Evolutionary conservation across 1,140 invertebrate genomes (phyloP), one percentile per base, ranked within the genome.

Genomic region (Drosophila parabipectinata): DNA sequence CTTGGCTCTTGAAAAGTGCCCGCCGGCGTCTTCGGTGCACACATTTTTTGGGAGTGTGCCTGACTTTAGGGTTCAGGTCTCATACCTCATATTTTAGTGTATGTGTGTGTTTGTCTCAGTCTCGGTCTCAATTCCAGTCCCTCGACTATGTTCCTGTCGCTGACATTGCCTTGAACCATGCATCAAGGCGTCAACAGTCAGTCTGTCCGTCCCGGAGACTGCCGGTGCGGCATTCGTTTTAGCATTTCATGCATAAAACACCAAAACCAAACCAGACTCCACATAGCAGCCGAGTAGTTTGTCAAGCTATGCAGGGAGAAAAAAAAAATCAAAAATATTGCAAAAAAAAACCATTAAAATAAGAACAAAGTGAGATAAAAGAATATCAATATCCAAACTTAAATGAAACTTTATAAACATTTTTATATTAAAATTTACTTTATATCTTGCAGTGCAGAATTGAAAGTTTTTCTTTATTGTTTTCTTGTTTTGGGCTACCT

Each of bases 211-310:
- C 18, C 18, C 15, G 4, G 15, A 47, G 44, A 24, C 44, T 21
- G 63, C 47, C 61, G 60, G 60, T 82, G 79, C 68, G 81, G 82
- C 78, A 87, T 81, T 75, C 77, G 72, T 62, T 76, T 68, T 84
- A 81, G 62, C 83, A 85, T 84, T 83, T 79, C 81, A 80, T 80
- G 82, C 76, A 77, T 76, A 84, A 84, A 85, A 77, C 77, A 72
- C 67, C 59, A 54, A 59, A 32, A 52, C 58, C 57, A 62, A 51
- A 61, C 56, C 60, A 59, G 59, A 63, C 60, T 66, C 62, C 54
- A 56, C 60, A 55, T 57, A 47, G 48, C 48, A 51, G 21, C 8
- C 60, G 59, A 69, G 66, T 78, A 87, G 82, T 87, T 87, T 87
- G 82, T 87, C 82, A 87, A 79, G 67, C 30, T 28, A 9, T 67